Conservation (phyloP, 2,113 vertebrate species). For the Gorsachius goisagi region DNA sequence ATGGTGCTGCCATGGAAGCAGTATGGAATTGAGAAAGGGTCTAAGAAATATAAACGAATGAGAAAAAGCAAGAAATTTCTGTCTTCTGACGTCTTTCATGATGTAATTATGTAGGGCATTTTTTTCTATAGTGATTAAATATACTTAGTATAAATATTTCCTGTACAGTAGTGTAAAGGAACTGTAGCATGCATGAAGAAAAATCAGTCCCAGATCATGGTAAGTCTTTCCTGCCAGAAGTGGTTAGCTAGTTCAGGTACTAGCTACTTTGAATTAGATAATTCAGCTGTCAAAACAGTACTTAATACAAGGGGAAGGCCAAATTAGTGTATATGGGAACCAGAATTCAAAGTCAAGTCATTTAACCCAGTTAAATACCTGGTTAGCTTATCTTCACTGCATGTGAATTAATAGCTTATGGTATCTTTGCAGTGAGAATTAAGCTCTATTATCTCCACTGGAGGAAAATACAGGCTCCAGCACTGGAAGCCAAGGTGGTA, state of each 20-base stretch:
- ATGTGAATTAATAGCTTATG: neutral
- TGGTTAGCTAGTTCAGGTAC: neutral
- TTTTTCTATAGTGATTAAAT: neutral
- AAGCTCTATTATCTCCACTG: neutral
- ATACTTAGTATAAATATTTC: neutral
- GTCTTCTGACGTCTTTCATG: neutral
- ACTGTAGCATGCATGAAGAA: neutral
- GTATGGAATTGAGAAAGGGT: neutral
- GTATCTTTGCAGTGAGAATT: neutral
- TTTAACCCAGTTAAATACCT: neutral
- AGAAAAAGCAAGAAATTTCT: neutral
- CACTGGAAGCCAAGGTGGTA: neutral
- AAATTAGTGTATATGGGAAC: neutral
- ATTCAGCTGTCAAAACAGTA: neutral
- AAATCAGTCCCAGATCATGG: neutral
- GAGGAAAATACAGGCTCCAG: neutral
- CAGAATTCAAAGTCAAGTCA: neutral
- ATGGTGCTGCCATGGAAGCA: neutral
- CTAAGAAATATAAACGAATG: neutral
- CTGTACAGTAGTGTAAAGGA: neutral
- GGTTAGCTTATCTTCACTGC: neutral
- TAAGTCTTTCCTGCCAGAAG: neutral
- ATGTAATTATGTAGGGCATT: neutral
- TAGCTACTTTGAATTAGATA: neutral
- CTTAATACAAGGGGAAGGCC: neutral